Evolutionary conservation across 2,888 invertebrate species (phyloP), one percentile per base, ranked within the genome.

Genomic region (Tenthredo mesomela): DNA sequence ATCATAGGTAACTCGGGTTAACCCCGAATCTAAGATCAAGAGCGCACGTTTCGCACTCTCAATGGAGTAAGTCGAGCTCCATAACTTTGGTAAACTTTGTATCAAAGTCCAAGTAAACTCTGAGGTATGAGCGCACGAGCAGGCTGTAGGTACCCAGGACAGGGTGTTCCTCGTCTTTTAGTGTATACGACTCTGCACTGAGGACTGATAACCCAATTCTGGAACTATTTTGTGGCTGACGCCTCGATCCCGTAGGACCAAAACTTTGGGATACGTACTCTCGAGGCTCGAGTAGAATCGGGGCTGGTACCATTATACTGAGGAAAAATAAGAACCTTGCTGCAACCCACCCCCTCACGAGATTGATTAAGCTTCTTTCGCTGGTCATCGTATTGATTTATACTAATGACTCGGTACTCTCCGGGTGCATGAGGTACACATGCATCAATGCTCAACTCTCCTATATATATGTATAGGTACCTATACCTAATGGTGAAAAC

Each of bases 191-290:
- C 47, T 82, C 67, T 43, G 67, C 67, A 33, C 47, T 25, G 67
- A n/a, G 67, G 82, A 82, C 82, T 47, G 82, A 82, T 82, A 82
- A 82, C 82, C 82, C 82, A 70, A 82, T 82, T 82, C 67, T 25
- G 15, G 33, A 82, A 82, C 70, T 82, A 67, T 82, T 70, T 67
- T 47, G 67, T 37, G 67, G 67, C n/a, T 61, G 67, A 65, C 47
- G 65, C 82, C 47, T 50, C 29, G 67, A 82, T 82, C 82, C 67
- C 82, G 43, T 47, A 61, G 80, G 82, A 82, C 67, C 10, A 67
- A 82, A 82, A 82, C 21, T 82, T 82, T 15, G 9, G 33, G 37
- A 25, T 77, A 54, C 54, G 18, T 77, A 54, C 54, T 29, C 29
- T 67, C 33, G 5, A 50, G 15, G 18, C 47, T 29, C 75, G 18